Conservation (phyloP, 1,140 invertebrate species). For the Magallana gigas region DNA sequence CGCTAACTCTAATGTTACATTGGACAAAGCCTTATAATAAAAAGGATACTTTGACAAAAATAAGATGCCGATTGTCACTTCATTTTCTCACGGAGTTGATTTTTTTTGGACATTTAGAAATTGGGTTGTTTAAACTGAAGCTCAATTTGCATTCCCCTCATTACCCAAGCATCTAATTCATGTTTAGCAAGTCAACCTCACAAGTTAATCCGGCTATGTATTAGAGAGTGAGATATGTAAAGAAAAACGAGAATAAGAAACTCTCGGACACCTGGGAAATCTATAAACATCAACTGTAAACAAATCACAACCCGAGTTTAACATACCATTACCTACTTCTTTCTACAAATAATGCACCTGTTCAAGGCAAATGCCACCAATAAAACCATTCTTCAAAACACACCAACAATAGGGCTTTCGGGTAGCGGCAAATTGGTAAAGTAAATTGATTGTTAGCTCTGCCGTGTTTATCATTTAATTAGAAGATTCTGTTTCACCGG, state of each 20-base stretch:
- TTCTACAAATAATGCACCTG: conserved; percentile 33
- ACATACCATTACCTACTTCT: conserved; percentile 36
- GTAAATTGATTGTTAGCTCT: conserved; percentile 34
- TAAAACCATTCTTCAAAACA: conserved; percentile 32
- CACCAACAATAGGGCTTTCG: conserved; percentile 9
- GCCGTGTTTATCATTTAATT: conserved; percentile 35
- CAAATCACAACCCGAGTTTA: conserved; percentile 29
- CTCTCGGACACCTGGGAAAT: conserved; percentile 11
- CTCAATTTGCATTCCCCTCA: conserved; percentile 27
- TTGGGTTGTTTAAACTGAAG: conserved; percentile 6
- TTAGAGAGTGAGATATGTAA: conserved; percentile 35
- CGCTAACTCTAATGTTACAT: conserved; percentile 26
- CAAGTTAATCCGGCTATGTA: conserved; percentile 8
- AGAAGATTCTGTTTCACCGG: conserved; percentile 26
- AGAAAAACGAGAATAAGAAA: conserved; percentile 9
- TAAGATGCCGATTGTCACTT: neutral
- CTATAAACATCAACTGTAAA: conserved; percentile 36
- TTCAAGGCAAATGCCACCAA: conserved; percentile 32
- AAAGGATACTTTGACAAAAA: conserved; percentile 2
- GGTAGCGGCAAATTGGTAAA: conserved; percentile 34
- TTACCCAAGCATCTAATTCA: conserved; percentile 29
- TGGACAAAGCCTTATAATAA: neutral
- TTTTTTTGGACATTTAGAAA: conserved; percentile 13
- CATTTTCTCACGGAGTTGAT: conserved; percentile 30
- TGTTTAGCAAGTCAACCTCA: neutral